Percentiles rank a stretch among this genome's conserved stretches.
Evolutionary conservation across 2,113 vertebrate genomes (phyloP).

Genomic region (Pungitius pungitius): DNA sequence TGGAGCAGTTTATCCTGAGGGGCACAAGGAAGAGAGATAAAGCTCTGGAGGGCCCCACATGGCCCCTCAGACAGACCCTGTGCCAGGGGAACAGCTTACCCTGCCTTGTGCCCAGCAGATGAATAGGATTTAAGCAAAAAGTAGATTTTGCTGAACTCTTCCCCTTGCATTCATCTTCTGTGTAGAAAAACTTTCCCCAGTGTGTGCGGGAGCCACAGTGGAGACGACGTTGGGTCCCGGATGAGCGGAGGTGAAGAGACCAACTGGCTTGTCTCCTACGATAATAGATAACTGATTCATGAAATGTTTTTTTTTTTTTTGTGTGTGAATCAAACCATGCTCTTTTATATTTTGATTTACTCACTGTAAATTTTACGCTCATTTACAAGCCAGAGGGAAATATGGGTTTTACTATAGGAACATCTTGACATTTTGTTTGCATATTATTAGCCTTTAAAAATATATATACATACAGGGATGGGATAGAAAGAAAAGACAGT

Average conservation of each 20-base stretch:
- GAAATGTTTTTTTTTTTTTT: constrained; percentile 4
- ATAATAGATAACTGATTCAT: constrained; percentile 43
- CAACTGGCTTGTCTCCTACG: constrained; percentile 37
- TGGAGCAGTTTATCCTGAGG: constrained; percentile 81
- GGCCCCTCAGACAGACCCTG: constrained; percentile 71
- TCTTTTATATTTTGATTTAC: constrained; percentile 28
- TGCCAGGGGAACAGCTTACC: constrained; percentile 81
- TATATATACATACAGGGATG: constrained; percentile 26
- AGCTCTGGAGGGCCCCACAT: constrained; percentile 70
- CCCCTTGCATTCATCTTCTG: constrained; percentile 65
- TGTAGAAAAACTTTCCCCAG: constrained; percentile 60
- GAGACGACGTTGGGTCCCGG: constrained; percentile 46
- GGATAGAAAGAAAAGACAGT: background rate
- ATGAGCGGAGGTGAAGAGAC: constrained; percentile 51
- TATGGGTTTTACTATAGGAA: constrained; percentile 36
- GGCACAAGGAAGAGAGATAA: constrained; percentile 78
- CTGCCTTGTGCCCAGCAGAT: constrained; percentile 77
- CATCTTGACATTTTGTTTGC: constrained; percentile 37
- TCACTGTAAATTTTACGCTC: constrained; percentile 39
- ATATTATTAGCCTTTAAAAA: constrained; percentile 38
- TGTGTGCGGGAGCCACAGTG: constrained; percentile 42
- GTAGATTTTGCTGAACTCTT: constrained; percentile 78
- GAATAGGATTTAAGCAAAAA: constrained; percentile 80
- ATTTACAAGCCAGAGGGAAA: constrained; percentile 42
- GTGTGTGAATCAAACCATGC: constrained; percentile 45